Evolutionary conservation across 2,888 invertebrate species (phyloP), one percentile per base, ranked within the genome.

Genomic region (Agonopterix heracliana): DNA sequence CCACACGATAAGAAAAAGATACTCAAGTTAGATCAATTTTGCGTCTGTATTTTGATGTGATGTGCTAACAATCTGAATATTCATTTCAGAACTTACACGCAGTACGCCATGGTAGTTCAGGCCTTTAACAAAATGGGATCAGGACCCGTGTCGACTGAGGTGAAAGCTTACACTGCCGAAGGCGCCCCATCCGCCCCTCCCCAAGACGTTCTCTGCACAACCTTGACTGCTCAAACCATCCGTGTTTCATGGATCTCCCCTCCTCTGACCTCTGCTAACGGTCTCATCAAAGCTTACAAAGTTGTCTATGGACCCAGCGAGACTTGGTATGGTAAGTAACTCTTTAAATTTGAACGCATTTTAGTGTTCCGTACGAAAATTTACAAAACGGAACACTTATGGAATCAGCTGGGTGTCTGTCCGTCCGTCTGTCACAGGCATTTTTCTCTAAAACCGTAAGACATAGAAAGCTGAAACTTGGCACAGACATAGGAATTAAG

Each of bases 221-320:
- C 98, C 0, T 90, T 98, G 42, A 97, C 97, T 9, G 97, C 98
- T 3, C 96, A 97, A 81, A 97, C 97, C 1, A 96, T 98, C 67
- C 92, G 97, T 51, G 96, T 98, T 2, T 95, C 96, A 14, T 98
- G 98, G 98, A 94, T 95, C 0, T 96, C 97, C 0, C 98, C 98
- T 0, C 96, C 98, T 40, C 90, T 97, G 2, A 94, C 94, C 54
- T 93, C 96, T 36, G 96, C 98, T 43, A 97, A 98, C 75, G 98
- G 98, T 58, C 94, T 98, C 41, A 96, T 98, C 68, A 97, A 97
- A 77, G 98, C 98, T 10, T 98, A 98, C 89, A 97, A 98, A 83
- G 96, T 97, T 51, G 92, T 97, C 51, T 97, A 96, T 70, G 96
- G 96, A 60, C 96, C 97, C 41, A 95, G 95, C 61, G 95, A 96